phyloP scores from a whole-genome alignment of 2,113 vertebrate species.

The Nycticebus coucang region DNA sequence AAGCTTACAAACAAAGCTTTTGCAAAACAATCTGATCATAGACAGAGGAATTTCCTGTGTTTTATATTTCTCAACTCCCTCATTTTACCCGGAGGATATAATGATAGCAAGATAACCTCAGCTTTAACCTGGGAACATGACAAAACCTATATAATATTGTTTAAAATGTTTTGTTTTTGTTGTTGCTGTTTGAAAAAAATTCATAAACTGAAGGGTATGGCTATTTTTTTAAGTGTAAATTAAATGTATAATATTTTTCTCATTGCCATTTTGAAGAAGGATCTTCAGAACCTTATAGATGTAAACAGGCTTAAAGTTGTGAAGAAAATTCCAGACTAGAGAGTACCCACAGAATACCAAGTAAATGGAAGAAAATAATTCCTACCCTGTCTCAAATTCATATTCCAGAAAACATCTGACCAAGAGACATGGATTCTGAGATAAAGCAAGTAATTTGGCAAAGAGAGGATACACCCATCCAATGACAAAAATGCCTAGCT shows the following conservation, averaged over 20 bases:
- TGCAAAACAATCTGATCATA: not conserved
- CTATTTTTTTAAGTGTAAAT: not conserved
- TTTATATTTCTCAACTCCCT: not conserved
- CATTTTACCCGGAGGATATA: not conserved
- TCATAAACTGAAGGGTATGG: not conserved
- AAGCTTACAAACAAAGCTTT: not conserved
- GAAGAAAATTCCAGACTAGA: not conserved
- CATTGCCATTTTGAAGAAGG: not conserved
- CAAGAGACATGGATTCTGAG: not conserved
- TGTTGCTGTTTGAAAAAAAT: not conserved
- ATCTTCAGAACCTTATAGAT: not conserved
- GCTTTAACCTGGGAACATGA: not conserved
- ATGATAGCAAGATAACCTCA: not conserved
- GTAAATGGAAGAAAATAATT: not conserved
- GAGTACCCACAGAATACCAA: not conserved
- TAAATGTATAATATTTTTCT: conserved; percentile 4
- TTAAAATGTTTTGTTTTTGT: not conserved
- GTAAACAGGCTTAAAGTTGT: not conserved
- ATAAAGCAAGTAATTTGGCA: not conserved
- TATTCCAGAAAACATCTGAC: not conserved
- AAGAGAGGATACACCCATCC: not conserved
- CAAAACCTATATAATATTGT: not conserved
- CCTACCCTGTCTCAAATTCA: not conserved
- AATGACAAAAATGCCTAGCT: not conserved
- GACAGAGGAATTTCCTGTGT: not conserved